Evolutionary conservation across 2,113 vertebrate genomes (phyloP).

Genomic region (Takifugu flavidus): DNA sequence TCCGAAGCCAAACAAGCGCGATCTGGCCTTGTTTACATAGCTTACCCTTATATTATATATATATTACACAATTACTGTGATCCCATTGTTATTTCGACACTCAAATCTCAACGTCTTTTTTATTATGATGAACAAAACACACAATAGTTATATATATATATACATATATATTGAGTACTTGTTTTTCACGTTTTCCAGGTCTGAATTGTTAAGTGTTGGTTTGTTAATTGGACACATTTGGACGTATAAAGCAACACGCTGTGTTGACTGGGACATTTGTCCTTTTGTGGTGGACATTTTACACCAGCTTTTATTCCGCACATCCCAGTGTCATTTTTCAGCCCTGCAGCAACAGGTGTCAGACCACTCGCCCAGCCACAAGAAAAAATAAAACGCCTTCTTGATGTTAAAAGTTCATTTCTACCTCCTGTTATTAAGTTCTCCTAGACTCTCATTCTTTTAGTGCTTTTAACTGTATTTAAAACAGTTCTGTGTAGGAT

Average conservation of each 20-base stretch:
- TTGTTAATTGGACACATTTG: neutral
- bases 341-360: conserved; percentile 56
- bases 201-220: neutral
- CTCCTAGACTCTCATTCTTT: no score
- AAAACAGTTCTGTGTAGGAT: no score
- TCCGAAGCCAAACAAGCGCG: neutral
- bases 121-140: no score
- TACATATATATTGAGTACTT: no score
- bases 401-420: neutral
- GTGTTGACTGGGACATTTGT: neutral
- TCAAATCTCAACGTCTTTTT: no score
- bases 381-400: neutral
- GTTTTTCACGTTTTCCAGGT: no score
- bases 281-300: neutral
- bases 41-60: conserved; percentile 8
- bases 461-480: no score
- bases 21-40: conserved; percentile 34
- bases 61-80: neutral
- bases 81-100: no score
- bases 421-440: neutral
- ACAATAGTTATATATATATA: no score
- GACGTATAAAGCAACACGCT: neutral
- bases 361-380: neutral
- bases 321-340: conserved; percentile 16
- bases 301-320: neutral